phyloP scores from a whole-genome alignment of 2,888 invertebrate genomes.

The Acanthosepion esculentum region DNA sequence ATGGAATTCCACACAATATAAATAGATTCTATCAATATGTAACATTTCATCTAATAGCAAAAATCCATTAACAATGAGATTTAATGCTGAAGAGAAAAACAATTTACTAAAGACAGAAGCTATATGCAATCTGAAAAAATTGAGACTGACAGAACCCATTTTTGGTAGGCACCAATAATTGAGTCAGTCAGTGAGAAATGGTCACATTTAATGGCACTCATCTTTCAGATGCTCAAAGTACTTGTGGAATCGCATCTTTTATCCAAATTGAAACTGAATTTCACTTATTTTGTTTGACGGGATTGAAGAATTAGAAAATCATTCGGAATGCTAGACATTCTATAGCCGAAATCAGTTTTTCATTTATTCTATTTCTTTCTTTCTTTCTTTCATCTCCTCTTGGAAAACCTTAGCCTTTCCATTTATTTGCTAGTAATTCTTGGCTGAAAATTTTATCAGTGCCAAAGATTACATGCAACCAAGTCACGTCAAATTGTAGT shows the following conservation, averaged over 20 bases:
- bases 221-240: slow-evolving; percentile 17
- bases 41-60: background rate
- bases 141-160: background rate
- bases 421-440: background rate
- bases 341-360: background rate
- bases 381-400: background rate
- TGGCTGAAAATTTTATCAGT: slow-evolving; percentile 4
- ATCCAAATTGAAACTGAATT: slow-evolving; percentile 33
- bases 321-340: background rate
- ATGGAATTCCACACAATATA: background rate
- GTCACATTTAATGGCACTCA: background rate
- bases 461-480: background rate
- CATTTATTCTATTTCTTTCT: background rate
- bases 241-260: background rate
- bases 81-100: background rate
- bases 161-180: background rate
- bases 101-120: background rate
- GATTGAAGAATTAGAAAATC: background rate
- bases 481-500: slow-evolving; percentile 21
- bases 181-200: background rate
- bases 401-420: background rate
- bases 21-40: background rate
- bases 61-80: slow-evolving; percentile 6
- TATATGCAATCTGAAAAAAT: background rate
- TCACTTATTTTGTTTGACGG: background rate